Conservation (phyloP, 2,113 vertebrate species). For the Festucalex cinctus region DNA sequence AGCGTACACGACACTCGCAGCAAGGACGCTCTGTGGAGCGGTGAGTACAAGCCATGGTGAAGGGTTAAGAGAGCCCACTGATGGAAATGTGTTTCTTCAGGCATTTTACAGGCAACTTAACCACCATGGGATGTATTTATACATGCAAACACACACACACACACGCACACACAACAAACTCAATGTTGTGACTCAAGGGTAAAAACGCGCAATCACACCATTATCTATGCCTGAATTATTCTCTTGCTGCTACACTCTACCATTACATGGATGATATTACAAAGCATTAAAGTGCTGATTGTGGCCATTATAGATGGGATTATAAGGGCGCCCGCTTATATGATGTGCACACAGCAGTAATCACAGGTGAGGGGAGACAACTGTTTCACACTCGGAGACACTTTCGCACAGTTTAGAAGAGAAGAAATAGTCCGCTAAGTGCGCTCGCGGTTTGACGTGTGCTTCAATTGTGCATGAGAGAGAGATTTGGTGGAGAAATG, state of each 20-base stretch:
- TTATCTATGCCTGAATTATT: conserved; percentile 70
- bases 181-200: conserved; percentile 72
- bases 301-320: conserved; percentile 68
- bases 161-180: conserved; percentile 57
- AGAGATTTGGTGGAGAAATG: conserved; percentile 7
- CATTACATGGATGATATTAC: conserved; percentile 71
- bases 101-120: conserved; percentile 64
- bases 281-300: conserved; percentile 68
- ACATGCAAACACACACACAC: conserved; percentile 49
- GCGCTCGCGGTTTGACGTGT: background rate
- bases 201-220: conserved; percentile 62
- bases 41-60: conserved; percentile 43
- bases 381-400: conserved; percentile 36
- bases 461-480: conserved; percentile 7
- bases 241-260: conserved; percentile 67
- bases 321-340: conserved; percentile 65
- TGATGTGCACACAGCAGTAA: conserved; percentile 68
- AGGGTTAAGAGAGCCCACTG: conserved; percentile 74
- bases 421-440: background rate
- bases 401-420: conserved; percentile 22
- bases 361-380: conserved; percentile 71
- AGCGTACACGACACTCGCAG: conserved; percentile 57
- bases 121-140: conserved; percentile 53
- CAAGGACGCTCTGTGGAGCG: conserved; percentile 47
- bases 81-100: conserved; percentile 61